Evolutionary conservation across 53 echinoderm and acorn worm genomes (phyloP).

Genomic region (Holothuria scabra): DNA sequence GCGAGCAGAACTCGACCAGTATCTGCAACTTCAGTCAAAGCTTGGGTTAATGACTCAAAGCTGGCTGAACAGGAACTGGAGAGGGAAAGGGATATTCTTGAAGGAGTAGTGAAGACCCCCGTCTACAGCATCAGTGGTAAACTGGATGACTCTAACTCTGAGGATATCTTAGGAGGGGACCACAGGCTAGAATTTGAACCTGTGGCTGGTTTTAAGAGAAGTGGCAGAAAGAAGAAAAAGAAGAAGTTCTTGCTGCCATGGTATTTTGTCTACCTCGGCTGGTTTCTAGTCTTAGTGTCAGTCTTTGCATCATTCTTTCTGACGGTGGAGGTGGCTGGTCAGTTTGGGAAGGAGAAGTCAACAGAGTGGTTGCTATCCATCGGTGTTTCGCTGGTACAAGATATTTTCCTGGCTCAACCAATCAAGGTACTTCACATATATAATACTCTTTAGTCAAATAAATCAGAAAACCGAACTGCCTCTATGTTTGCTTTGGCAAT

Average conservation of each 20-base stretch:
- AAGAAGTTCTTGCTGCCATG: conserved; percentile 84
- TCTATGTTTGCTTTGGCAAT: too few relatives aligned
- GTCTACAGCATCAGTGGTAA: conserved; percentile 30
- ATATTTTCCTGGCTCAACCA: conserved; percentile 89
- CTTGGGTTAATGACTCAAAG: not conserved
- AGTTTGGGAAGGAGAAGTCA: conserved; percentile 79
- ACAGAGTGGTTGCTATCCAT: conserved; percentile 93
- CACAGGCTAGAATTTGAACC: conserved; percentile 34
- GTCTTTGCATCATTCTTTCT: conserved; percentile 80
- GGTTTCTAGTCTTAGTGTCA: conserved; percentile 66
- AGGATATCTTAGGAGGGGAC: not conserved
- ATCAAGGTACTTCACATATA: conserved; percentile 75
- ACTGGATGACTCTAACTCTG: not conserved
- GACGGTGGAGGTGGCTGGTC: conserved; percentile 91
- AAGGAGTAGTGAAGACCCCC: not conserved
- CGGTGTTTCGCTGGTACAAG: conserved; percentile 82
- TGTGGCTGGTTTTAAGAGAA: conserved; percentile 74
- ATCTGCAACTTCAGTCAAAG: not conserved
- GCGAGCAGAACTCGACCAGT: not conserved
- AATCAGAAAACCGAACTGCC: too few relatives aligned
- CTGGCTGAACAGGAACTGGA: conserved; percentile 11
- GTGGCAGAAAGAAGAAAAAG: conserved; percentile 68
- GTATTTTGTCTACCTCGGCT: conserved; percentile 76
- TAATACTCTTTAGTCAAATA: not conserved
- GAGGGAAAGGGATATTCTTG: conserved; percentile 27